These are phyloP conservation scores for Zootermopsis nevadensis DNA, from an alignment of 2,888 invertebrate genomes.

Conservation along the genomic window DNA sequence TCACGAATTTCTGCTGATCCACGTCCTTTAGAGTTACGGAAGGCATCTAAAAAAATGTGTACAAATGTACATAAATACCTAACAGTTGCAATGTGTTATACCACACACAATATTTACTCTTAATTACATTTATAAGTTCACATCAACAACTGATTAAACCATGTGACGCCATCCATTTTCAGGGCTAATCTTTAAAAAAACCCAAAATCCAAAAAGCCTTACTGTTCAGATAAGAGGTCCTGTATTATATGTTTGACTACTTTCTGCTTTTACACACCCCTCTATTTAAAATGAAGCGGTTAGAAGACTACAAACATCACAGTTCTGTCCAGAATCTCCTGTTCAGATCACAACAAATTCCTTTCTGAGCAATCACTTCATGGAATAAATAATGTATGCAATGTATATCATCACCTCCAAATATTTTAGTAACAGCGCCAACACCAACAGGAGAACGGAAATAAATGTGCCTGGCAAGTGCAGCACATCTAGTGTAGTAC, in stretches of 20 bases:
- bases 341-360: not conserved
- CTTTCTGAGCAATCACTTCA: not conserved
- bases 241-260: no score
- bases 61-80: not conserved
- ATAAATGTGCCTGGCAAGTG: constrained; percentile 95
- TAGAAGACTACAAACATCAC: not conserved
- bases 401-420: constrained; percentile 74
- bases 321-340: not conserved
- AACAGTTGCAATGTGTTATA: not conserved
- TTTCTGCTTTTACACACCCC: no score
- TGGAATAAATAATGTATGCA: not conserved
- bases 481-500: constrained; percentile 96
- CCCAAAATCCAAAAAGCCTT: no score
- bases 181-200: no score
- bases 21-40: constrained; percentile 98
- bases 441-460: constrained; percentile 96
- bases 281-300: not conserved
- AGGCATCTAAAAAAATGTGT: constrained; percentile 78
- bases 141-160: not conserved
- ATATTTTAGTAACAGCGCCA: constrained; percentile 95
- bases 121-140: not conserved
- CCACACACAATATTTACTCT: not conserved
- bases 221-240: no score
- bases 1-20: constrained; percentile 97
- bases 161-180: no score